These are phyloP conservation scores for Irena cyanogastra DNA, from an alignment of 2,113 vertebrate species.

Conservation along the genomic window DNA sequence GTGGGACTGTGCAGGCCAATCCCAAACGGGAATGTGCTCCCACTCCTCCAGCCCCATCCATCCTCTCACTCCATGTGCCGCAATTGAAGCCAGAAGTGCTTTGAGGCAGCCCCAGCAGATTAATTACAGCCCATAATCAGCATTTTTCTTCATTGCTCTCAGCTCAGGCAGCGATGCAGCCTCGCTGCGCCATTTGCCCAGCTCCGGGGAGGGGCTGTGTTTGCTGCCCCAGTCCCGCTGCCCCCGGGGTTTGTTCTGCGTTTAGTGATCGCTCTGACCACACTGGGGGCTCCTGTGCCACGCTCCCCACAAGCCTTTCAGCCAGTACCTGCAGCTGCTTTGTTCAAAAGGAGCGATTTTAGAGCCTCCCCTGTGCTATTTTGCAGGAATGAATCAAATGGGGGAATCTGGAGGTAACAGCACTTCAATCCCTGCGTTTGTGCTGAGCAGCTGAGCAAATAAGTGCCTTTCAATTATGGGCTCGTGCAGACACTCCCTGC, in stretches of 20 bases:
- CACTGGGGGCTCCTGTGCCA: background rate
- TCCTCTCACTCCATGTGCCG: background rate
- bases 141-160: background rate
- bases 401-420: background rate
- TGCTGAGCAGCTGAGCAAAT: constrained; percentile 1
- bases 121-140: background rate
- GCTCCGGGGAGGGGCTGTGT: background rate
- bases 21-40: background rate
- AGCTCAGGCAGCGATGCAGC: background rate
- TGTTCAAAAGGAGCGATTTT: background rate
- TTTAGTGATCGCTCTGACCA: background rate
- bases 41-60: background rate
- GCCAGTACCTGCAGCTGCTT: background rate
- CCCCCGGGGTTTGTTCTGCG: background rate
- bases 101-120: background rate
- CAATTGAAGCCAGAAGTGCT: background rate
- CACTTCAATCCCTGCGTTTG: background rate
- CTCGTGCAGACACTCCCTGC: constrained; percentile 13
- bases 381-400: background rate
- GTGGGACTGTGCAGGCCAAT: background rate
- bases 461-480: constrained; percentile 43
- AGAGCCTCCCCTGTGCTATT: background rate
- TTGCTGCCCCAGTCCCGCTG: background rate
- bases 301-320: background rate
- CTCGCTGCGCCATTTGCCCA: background rate